A percentile compares a stretch with the other conserved stretches of the same genome.
Evolutionary conservation across 2,797 vertebrate species (phyloP).

Genomic region (Rhynchotus rufescens): DNA sequence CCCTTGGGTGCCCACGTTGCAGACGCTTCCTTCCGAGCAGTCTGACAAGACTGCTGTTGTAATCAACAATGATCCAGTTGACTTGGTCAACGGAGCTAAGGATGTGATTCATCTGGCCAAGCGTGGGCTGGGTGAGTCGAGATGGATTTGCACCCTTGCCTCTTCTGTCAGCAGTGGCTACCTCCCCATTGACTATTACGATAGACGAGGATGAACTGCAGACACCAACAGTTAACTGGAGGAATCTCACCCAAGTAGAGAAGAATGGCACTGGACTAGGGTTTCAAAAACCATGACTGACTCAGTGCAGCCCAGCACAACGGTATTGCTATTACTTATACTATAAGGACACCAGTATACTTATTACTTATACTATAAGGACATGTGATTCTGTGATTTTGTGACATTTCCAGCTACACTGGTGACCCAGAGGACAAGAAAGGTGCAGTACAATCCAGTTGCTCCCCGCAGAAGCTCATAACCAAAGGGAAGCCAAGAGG

Average conservation of each 20-base stretch:
- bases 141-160: too few species aligned
- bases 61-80: neutral
- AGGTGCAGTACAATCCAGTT: rapidly evolving
- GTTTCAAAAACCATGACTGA: neutral
- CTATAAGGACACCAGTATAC: neutral
- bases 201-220: neutral
- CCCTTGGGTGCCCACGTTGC: too few species aligned
- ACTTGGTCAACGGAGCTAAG: rapidly evolving
- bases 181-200: neutral
- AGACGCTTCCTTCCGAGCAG: neutral
- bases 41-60: neutral
- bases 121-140: rapidly evolving
- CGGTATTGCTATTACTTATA: neutral
- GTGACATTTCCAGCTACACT: neutral
- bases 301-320: neutral
- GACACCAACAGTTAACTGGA: neutral
- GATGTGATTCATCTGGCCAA: neutral
- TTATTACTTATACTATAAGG: neutral
- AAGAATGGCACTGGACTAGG: neutral
- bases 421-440: rapidly evolving
- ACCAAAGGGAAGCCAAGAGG: rapidly evolving
- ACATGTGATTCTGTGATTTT: too few species aligned
- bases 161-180: neutral
- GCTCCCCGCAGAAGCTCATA: neutral
- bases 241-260: neutral